Percentiles rank a stretch among this genome's conserved stretches.
phyloP scores from a whole-genome alignment of 2,888 invertebrate genomes.

The Linhomoeus sp. region DNA sequence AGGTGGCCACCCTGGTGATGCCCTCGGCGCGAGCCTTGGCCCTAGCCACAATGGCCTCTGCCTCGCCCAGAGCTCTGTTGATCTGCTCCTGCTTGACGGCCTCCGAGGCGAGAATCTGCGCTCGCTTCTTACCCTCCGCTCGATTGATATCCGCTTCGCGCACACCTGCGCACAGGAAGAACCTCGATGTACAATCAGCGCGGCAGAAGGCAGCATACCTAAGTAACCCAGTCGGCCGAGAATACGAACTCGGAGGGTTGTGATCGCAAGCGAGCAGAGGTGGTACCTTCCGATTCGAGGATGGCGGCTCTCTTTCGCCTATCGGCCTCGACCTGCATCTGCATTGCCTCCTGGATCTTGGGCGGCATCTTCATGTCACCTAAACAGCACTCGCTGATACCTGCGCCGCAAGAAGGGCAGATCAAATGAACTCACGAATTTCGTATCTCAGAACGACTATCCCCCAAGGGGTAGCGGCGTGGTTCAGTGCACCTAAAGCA shows the following conservation, averaged over 20 bases:
- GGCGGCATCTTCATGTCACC: conserved; percentile 70
- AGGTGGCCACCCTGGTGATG: conserved; percentile 48
- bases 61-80: conserved; percentile 48
- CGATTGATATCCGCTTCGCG: conserved; percentile 56
- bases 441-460: conserved; percentile 85
- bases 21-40: conserved; percentile 74
- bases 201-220: neutral
- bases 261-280: neutral
- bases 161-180: conserved; percentile 25
- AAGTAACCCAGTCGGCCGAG: neutral
- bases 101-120: conserved; percentile 81
- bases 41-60: conserved; percentile 64
- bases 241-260: neutral
- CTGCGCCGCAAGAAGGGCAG: no score
- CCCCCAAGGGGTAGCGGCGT: conserved; percentile 95
- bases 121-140: conserved; percentile 78
- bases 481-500: conserved; percentile 61
- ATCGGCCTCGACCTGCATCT: conserved; percentile 99
- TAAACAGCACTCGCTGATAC: conserved; percentile 32
- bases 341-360: conserved; percentile 95
- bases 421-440: no score
- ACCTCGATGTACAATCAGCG: neutral
- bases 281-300: conserved; percentile 77
- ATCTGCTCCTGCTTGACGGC: conserved; percentile 82
- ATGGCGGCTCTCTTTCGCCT: conserved; percentile 84